These are phyloP conservation scores for Coranthus polyacanthus DNA, from an alignment of 2,797 vertebrate genomes.

Conservation along the genomic window DNA sequence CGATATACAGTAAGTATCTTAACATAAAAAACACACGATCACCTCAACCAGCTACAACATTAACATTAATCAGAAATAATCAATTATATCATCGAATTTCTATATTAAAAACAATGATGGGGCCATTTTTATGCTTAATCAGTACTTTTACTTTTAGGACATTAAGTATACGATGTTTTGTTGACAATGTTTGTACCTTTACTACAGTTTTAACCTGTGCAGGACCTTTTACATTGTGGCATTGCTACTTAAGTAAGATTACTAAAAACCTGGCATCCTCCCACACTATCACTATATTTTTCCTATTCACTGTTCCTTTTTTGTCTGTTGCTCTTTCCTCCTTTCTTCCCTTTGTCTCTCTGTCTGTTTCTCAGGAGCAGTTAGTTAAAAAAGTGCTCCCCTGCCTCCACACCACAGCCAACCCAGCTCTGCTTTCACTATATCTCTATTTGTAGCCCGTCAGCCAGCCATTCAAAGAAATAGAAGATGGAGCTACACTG, in stretches of 20 bases:
- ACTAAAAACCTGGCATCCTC: slow-evolving; percentile 26
- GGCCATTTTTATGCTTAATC: background rate
- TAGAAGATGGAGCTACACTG: background rate
- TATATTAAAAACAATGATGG: background rate
- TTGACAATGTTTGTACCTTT: slow-evolving; percentile 5
- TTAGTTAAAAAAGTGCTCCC: slow-evolving; percentile 57
- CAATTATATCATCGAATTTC: background rate
- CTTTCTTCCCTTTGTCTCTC: slow-evolving; percentile 16
- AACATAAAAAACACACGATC: too few relatives aligned
- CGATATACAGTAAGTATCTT: background rate
- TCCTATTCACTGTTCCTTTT: slow-evolving; percentile 34
- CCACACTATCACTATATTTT: slow-evolving; percentile 35
- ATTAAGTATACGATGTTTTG: background rate
- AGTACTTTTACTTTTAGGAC: too few relatives aligned
- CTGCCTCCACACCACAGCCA: slow-evolving; percentile 58
- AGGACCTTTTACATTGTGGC: slow-evolving; percentile 6
- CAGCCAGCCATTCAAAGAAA: slow-evolving; percentile 24
- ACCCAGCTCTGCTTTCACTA: slow-evolving; percentile 39
- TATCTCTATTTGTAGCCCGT: slow-evolving; percentile 63
- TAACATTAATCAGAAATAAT: background rate
- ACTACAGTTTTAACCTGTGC: background rate
- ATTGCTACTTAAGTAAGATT: slow-evolving; percentile 19
- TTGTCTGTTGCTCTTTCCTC: slow-evolving; percentile 22
- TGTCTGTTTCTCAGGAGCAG: slow-evolving; percentile 33
- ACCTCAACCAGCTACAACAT: slow-evolving; percentile 1